phyloP scores from a whole-genome alignment of 2,113 vertebrate species.

The Cheilinus undulatus region DNA sequence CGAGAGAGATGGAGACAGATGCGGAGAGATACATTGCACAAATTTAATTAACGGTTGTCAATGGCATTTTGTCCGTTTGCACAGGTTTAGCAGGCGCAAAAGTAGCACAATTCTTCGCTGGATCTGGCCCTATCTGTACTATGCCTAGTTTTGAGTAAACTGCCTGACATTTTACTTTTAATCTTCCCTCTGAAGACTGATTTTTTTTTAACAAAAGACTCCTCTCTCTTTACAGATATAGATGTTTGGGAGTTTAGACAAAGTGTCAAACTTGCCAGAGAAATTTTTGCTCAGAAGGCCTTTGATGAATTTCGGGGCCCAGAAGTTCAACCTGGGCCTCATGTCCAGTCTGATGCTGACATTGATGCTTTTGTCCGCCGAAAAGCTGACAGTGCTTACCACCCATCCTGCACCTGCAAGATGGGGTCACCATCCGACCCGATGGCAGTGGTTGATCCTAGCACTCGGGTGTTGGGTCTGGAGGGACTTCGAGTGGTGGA shows the following conservation, averaged over 20 bases:
- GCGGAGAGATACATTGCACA: no score
- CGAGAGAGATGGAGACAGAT: no score
- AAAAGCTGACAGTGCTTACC: slow-evolving; percentile 94
- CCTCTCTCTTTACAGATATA: slow-evolving; percentile 80
- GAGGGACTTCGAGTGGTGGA: slow-evolving; percentile 92
- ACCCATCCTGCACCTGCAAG: slow-evolving; percentile 96
- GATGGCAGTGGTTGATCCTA: slow-evolving; percentile 88
- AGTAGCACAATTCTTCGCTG: no score
- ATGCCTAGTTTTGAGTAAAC: not conserved
- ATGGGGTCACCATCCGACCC: slow-evolving; percentile 90
- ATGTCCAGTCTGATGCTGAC: slow-evolving; percentile 87
- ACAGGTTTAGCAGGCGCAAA: no score
- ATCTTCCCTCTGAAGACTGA: not conserved
- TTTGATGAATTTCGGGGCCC: slow-evolving; percentile 90
- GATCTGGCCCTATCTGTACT: no score
- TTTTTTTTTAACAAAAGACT: not conserved
- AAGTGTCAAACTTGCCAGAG: slow-evolving; percentile 89
- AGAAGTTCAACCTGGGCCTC: slow-evolving; percentile 89
- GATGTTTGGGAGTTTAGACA: slow-evolving; percentile 91
- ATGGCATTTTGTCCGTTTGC: no score
- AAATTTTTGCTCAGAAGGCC: slow-evolving; percentile 94
- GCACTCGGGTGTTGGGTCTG: slow-evolving; percentile 88
- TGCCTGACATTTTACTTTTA: not conserved
- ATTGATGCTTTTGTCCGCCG: slow-evolving; percentile 93
- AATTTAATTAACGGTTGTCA: no score